phyloP scores from a whole-genome alignment of 1,140 invertebrate species.

The Drosophila ercepeae region DNA sequence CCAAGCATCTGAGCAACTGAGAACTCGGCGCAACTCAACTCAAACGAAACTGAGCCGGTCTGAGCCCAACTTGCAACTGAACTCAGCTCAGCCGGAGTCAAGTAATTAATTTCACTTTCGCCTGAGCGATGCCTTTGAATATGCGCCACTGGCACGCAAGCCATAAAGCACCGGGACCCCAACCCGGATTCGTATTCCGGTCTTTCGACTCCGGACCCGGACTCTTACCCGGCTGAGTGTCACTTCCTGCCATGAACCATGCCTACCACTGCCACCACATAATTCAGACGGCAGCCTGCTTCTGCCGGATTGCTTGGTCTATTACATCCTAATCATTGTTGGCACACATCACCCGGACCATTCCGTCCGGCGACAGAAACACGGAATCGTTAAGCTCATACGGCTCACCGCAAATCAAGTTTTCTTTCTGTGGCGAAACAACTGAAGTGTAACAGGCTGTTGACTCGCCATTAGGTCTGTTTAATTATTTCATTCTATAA shows the following conservation, averaged over 20 bases:
- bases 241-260: constrained; percentile 5
- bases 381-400: constrained; percentile 5
- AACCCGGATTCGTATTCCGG: neutral
- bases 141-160: constrained; percentile 63
- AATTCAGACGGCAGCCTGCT: constrained; percentile 1
- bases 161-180: constrained; percentile 25
- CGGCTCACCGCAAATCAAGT: constrained; percentile 10
- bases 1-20: constrained; percentile 42
- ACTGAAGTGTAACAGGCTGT: neutral
- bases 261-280: neutral
- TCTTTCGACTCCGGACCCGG: neutral
- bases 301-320: constrained; percentile 1
- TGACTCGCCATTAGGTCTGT: neutral
- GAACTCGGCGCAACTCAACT: constrained; percentile 16
- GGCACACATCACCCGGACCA: constrained; percentile 7
- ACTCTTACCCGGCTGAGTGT: constrained; percentile 1
- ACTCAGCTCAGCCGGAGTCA: constrained; percentile 35
- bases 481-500: neutral
- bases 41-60: constrained; percentile 8
- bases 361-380: constrained; percentile 1
- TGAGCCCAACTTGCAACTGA: constrained; percentile 14
- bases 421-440: neutral
- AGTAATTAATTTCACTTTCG: constrained; percentile 81
- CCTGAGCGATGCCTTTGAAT: constrained; percentile 78
- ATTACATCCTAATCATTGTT: constrained; percentile 28